Conservation (phyloP, 2,797 vertebrate species). For the Lepus oiostolus region DNA sequence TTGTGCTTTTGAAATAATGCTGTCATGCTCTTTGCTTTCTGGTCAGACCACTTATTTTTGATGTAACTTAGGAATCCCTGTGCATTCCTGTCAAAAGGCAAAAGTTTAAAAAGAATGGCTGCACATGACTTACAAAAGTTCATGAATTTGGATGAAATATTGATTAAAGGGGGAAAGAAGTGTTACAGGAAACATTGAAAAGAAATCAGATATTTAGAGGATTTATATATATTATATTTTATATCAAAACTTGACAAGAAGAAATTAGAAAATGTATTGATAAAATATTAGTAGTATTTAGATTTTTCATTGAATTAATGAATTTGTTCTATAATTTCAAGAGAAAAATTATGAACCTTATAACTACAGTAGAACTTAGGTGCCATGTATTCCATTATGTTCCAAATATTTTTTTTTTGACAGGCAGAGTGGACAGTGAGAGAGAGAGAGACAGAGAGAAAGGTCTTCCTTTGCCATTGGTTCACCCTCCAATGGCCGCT, state of each 20-base stretch:
- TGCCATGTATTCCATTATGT: background rate
- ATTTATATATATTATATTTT: background rate
- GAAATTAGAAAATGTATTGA: background rate
- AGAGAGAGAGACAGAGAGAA: too few relatives aligned
- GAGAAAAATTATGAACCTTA: background rate
- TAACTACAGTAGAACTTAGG: background rate
- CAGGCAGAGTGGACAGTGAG: too few relatives aligned
- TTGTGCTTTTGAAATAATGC: conserved; percentile 31
- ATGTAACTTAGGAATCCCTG: background rate
- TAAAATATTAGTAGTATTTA: background rate
- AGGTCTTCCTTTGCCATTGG: too few relatives aligned
- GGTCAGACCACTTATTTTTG: conserved; percentile 25
- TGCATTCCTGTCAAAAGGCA: background rate
- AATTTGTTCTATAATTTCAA: conserved; percentile 11
- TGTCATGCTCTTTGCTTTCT: conserved; percentile 21
- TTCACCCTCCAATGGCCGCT: too few relatives aligned
- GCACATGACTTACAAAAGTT: background rate
- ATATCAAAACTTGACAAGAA: background rate
- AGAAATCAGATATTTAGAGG: background rate
- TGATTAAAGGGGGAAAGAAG: background rate
- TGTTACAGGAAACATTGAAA: background rate
- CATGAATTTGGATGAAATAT: conserved; percentile 13
- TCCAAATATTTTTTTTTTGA: background rate
- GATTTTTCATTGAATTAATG: background rate
- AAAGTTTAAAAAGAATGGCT: background rate